Evolutionary conservation across 2,797 vertebrate genomes (phyloP), one percentile per base, ranked within the genome.

Genomic region (Leucoraja ocellata): DNA sequence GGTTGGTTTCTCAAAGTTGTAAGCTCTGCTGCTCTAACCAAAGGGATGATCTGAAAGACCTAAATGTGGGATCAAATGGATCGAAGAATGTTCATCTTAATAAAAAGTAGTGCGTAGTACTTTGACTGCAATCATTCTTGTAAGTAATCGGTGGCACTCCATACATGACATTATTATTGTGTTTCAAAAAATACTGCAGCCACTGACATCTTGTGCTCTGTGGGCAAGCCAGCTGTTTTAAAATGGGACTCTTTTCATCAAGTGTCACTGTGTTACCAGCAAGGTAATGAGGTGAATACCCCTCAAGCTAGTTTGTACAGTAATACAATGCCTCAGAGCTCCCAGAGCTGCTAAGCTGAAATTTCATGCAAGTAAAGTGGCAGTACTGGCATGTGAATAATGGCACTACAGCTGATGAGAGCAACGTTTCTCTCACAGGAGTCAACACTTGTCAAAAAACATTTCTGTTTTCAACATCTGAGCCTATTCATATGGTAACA

Each of bases 381-480:
- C 39, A 58, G 71, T 74, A 54, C 21, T 91, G 88, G 23, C 71
- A 76, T 76, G 13, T 92, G 90, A 76, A 92, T 76, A 92, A 92
- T 92, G 90, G 4, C 23, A 76, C 90, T 92, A n/a, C 39, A 76
- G 39, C 90, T 74, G 90, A 76, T n/a, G 36, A 28, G 71, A 92
- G 23, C n/a, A 92, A 28, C 90, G 46, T 46, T 6, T 58, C 71
- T 92, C 39, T 92, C 39, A 25, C 5, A 58, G 71, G 71, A 92
- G 90, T 74, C 88, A 92, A 92, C 71, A 76, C 90, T 74, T 92
- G 90, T 91, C 90, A 74, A 73, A 73, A 16, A 74, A 46, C 65
- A 74, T 39, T 32, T 71, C 68, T 9, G 46, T 76, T 92, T 92
- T 74, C 23, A 92, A 92, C 28, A 92, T 54, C 36, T 46, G 39